Base-by-base conservation (phyloP, 2,113 vertebrate genomes). In the Catagonus wagneri region DNA sequence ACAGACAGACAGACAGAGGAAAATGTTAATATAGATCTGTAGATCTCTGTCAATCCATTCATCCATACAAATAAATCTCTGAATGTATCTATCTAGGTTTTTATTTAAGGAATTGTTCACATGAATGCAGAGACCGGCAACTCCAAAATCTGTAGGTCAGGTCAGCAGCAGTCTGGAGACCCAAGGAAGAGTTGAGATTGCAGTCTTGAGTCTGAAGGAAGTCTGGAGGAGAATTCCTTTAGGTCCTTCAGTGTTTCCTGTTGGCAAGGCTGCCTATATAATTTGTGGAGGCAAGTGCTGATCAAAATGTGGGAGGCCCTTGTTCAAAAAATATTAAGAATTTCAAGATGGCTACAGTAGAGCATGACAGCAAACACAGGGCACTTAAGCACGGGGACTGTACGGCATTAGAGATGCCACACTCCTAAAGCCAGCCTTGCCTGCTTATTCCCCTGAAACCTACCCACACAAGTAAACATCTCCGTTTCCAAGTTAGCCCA, bases 371-470 rank as follows among this genome's bases (percentile, higher is more conserved):
- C 60, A 79, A 90, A 3, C 1, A 1, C 17, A 79, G 39, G 3
- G 34, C 8, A 25, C 19, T 19, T 17, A 93, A 66, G 2, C 3
- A 23, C 9, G 3, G n/a, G 3, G 8, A 25, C 13, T 23, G 1
- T 7, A 16, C 6, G 65, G 2, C 16, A 32, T 4, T 8, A 12
- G n/a, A 25, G 13, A 81, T 63, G 22, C 13, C 22, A 54, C 23
- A 13, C 3, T 20, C 7, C 2, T 12, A 16, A 79, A 34, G 19
- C 2, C 22, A 54, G 8, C 1, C 7, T 16, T 63, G 4, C 16
- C 10, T n/a, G 54, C 66, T 14, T 23, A 27, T 19, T 29, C 75
- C 16, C 20, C 16, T 91, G 25, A 93, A 22, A 29, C 13, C 3
- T 75, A 10, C 36, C 6, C 9, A 36, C 2, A 69, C 6, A 3